Evolutionary conservation across 2,113 vertebrate species (phyloP).

Genomic region (Esox niger): DNA sequence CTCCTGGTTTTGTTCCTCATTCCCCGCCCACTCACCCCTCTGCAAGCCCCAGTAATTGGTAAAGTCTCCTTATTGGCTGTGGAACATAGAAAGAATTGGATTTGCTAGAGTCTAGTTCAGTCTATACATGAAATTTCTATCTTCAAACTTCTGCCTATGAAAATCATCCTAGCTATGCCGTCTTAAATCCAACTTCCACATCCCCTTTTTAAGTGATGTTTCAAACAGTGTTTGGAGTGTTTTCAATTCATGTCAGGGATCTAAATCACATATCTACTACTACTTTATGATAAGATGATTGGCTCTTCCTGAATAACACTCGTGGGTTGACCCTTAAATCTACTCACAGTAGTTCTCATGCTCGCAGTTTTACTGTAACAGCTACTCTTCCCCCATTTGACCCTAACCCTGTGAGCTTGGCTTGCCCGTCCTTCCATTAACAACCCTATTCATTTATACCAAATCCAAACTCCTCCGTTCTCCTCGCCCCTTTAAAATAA

Average conservation of each 20-base stretch:
- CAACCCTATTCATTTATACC: conserved; percentile 50
- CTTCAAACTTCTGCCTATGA: background rate
- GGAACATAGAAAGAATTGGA: conserved; percentile 17
- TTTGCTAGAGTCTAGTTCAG: background rate
- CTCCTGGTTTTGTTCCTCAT: conserved; percentile 49
- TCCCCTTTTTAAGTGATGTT: conserved; percentile 5
- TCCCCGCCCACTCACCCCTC: background rate
- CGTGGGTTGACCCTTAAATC: conserved; percentile 9
- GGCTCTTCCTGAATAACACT: background rate
- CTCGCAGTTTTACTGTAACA: conserved; percentile 4
- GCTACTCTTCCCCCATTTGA: conserved; percentile 51
- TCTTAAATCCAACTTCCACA: conserved; percentile 8
- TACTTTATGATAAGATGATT: background rate
- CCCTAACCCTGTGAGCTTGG: conserved; percentile 40
- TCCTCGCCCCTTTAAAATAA: conserved; percentile 42
- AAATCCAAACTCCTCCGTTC: conserved; percentile 40
- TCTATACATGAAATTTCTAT: background rate
- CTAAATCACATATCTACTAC: too few species aligned
- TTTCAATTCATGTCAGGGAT: background rate
- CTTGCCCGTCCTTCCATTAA: conserved; percentile 50
- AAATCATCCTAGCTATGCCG: conserved; percentile 8
- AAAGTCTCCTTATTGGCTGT: conserved; percentile 46
- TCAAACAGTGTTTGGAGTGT: conserved; percentile 6
- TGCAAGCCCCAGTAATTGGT: conserved; percentile 42
- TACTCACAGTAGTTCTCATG: conserved; percentile 13